Base-by-base conservation (phyloP, 1,140 invertebrate species). In the Coenobita brevimanus region DNA sequence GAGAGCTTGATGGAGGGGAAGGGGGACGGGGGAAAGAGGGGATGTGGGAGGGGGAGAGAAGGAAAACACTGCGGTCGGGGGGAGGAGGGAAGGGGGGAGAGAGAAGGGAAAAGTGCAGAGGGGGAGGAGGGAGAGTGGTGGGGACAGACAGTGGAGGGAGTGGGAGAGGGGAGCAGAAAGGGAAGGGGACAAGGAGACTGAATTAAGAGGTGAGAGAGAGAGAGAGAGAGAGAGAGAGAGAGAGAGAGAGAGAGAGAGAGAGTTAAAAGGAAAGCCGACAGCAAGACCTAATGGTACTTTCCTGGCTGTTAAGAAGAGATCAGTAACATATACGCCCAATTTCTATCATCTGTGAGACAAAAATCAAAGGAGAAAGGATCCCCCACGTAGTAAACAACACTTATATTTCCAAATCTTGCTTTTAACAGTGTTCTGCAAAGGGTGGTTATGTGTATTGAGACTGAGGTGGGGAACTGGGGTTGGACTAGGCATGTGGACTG, bases 1-100 rank as follows among this genome's bases (percentile, higher is more conserved):
- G 80, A 62, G 27, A 82, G 41, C 62, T 67, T 82, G 62, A 50
- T 50, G 46, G 41, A 27, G 62, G 64, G 36, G 41, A 62, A 41
- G 17, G 64, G 41, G 80, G 80, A 36, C 15, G 41, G 33, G 24
- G 21, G 27, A 27, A 24, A n/a, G 62, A 21, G 57, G 79, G 57
- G 54, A 17, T 54, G 41, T 30, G 8, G 60, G 38, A 62, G 38
- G 43, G 4, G 60, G 2, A 6, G 60, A 60, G 38, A 36, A 46
- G 54, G 78, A 43, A 1, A 0, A 17, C 50, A 33, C 50, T 60
- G 76, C 8, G n/a, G 64, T 13, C 24, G 8, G 1, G n/a, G 71
- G 17, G 13, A 8, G 17, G 24, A 2, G 13, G n/a, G 71, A 24
- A 21, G 60, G 60, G 13, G 30, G 69, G 30, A 24, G 30, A 41